Evolutionary conservation across 1,140 invertebrate species (phyloP), one percentile per base, ranked within the genome.

Genomic region (Macrobrachium rosenbergii): DNA sequence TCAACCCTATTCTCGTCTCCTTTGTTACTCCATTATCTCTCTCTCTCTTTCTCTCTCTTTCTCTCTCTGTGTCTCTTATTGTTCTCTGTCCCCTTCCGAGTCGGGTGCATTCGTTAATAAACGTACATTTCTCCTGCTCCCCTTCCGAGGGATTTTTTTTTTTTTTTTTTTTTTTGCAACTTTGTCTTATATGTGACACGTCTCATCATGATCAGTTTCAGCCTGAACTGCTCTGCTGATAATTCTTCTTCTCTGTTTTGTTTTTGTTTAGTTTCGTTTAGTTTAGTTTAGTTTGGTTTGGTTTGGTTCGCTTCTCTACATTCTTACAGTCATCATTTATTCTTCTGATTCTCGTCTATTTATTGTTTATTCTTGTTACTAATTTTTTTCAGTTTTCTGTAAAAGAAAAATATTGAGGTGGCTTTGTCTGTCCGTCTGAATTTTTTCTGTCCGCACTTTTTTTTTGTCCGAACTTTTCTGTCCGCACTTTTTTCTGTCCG

Each of bases 1-100:
- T 45, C 73, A 19, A 21, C 43, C 59, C 23, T 28, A 0, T 19
- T 11, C 23, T 19, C 10, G 21, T 19, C 23, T 37, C 23, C 23
- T 37, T 11, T 19, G 8, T 19, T 19, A 11, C 73, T 45, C 73
- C 19, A 21, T 45, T 45, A 19, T 45, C 73, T 45, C 23, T 37
- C 73, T 45, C 23, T 37, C 69, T 23, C 69, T 37, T 28, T 37
- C 69, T 37, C 28, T 10, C 21, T 73, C 69, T 73, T n/a, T 73
- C 69, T 73, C 11, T 73, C 69, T 73, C 28, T 79, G 14, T 79
- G 52, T n/a, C 58, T 60, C 45, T 60, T 59, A 23, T 23, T 37
- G 17, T 63, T 21, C n/a, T 62, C 0, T 21, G 10, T 21, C 12
- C 23, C n/a, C 21, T 59, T 21, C 21, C 77, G 21, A 17, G 43